Base-by-base conservation (phyloP, 1,140 invertebrate genomes). In the Halesus radiatus region DNA sequence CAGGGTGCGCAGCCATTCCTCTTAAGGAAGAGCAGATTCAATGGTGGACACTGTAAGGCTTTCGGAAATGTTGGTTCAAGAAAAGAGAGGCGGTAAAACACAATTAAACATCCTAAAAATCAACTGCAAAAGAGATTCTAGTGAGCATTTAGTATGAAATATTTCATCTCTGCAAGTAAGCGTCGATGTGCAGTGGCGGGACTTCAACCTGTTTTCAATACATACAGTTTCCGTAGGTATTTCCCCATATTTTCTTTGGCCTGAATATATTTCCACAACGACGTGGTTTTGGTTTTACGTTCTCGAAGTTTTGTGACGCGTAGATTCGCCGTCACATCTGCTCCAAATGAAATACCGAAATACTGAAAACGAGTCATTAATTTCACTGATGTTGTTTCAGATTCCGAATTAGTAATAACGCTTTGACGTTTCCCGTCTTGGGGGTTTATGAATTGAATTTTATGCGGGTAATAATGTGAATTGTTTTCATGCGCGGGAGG, bases 201-300 rank as follows among this genome's bases (percentile, higher is more conserved):
- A 80, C 62, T 70, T 80, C 76, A 68, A 83, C 80, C 81, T 83
- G 81, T 83, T 83, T 83, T 83, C 78, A 83, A 83, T 83, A 77
- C 79, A 37, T 23, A 7, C 13, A 3, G 20, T 56, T 56, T 64
- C 16, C 68, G 77, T 18, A 74, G 37, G 37, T 45, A 45, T 45
- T 45, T 45, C 13, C 37, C 37, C 13, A 45, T 76, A 78, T 77
- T 64, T 77, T 66, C 76, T 64, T 77, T 77, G 54, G 50, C 20
- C 29, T 15, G 37, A 77, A 66, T 52, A 66, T 37, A 52, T 52
- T 77, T 77, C 50, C 74, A 60, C 18, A 76, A 60, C 37, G 37
- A 45, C 62, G 62, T 29, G 62, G 62, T 32, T 76, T 50, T 29
- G 58, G 53, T 62, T 62, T 76, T 76, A 62, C 20, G 56, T 29